Base-by-base conservation (phyloP, 1,140 invertebrate species). In the Penaeus vannamei region DNA sequence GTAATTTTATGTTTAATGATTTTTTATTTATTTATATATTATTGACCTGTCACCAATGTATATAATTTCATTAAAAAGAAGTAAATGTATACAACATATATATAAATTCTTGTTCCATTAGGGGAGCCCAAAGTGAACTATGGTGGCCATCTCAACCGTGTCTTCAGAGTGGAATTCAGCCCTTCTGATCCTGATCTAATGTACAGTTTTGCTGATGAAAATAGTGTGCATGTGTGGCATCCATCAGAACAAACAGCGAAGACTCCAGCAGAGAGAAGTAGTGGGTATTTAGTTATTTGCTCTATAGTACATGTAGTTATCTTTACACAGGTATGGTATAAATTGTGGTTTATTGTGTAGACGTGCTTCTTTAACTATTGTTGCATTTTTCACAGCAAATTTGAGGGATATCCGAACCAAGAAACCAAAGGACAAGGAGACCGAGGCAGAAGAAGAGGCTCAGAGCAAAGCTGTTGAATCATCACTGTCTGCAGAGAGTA, bases 81-180 rank as follows among this genome's bases (percentile, higher is more conserved):
- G 22, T 32, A 42, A 17, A 17, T 23, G 1, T 29, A n/a, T 32
- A 12, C 20, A 14, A 26, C 7, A 26, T 42, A 76, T 77, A 8
- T 2, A 42, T 60, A 7, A 17, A 77, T 77, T 77, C 12, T 53
- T 32, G 23, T 36, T 69, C 23, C 29, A 42, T 23, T 60, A 87
- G 85, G 85, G 26, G 61, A 86, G 29, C 62, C 69, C 19, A 22
- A 90, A n/a, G 85, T 86, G 10, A 91, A 91, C 83, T 91, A 91
- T 84, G 88, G 90, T 8, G 90, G 85, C 23, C 90, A 91, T 46
- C 26, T 42, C 5, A 46, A 53, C 53, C 36, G 90, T 36, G 82
- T 90, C 7, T 91, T 87, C 76, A 80, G 90, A 62, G 90, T 89
- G 29, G 90, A 91, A 36, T 91, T 91, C 72, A 89, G 87, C 61